Percentiles rank a stretch among this genome's conserved stretches.
Evolutionary conservation across 2,888 invertebrate genomes (phyloP).

Genomic region (Drosophila prostipennis): DNA sequence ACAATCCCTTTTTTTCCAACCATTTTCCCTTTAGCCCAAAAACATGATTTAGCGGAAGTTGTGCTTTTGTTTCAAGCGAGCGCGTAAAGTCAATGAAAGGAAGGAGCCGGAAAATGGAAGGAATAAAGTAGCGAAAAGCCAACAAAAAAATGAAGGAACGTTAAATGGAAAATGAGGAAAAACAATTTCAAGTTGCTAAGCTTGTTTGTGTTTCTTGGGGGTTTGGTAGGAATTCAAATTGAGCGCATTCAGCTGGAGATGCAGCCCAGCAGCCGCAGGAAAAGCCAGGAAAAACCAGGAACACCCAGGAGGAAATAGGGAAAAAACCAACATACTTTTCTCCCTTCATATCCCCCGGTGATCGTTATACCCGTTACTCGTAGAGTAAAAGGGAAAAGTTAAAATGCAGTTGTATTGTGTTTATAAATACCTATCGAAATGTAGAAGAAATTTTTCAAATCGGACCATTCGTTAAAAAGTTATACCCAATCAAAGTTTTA

Average conservation of each 20-base stretch:
- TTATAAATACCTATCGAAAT: too few species aligned
- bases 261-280: neutral
- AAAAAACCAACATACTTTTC: constrained; percentile 7
- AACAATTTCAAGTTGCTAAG: constrained; percentile 29
- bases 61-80: constrained; percentile 29
- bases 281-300: neutral
- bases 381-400: too few species aligned
- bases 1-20: neutral
- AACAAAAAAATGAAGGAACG: constrained; percentile 3
- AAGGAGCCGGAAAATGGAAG: constrained; percentile 1
- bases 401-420: too few species aligned
- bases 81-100: constrained; percentile 46
- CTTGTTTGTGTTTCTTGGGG: constrained; percentile 1
- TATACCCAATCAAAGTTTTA: too few species aligned
- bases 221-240: constrained; percentile 21
- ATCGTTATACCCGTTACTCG: too few species aligned
- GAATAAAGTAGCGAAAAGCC: constrained; percentile 36
- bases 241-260: constrained; percentile 11
- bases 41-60: constrained; percentile 63
- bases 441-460: too few species aligned
- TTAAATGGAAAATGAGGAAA: constrained; percentile 5
- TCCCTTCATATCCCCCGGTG: neutral
- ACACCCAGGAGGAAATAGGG: neutral
- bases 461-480: too few species aligned
- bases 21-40: neutral